These are phyloP conservation scores for Apantesis nais DNA, from an alignment of 2,888 invertebrate genomes.

Conservation along the genomic window DNA sequence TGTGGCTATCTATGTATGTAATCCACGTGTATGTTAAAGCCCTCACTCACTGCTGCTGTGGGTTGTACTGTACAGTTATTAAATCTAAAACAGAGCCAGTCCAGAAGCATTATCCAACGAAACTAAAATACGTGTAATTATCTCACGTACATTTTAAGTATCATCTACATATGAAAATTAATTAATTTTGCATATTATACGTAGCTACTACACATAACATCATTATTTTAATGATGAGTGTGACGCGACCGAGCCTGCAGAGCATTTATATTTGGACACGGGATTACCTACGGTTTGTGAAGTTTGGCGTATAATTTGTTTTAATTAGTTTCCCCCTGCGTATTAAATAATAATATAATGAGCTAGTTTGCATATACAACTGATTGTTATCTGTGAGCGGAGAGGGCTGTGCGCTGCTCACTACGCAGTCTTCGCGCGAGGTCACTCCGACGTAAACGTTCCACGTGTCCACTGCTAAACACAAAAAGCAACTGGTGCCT, in stretches of 20 bases:
- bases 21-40: too few relatives aligned
- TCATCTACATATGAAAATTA: constrained; percentile 26
- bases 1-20: not conserved
- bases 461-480: not conserved
- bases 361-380: constrained; percentile 19
- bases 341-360: constrained; percentile 16
- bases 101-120: constrained; percentile 2
- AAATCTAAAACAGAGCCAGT: not conserved
- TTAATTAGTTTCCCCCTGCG: constrained; percentile 18
- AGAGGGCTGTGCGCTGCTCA: not conserved
- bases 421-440: not conserved
- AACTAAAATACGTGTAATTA: constrained; percentile 18
- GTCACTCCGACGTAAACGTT: not conserved
- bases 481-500: not conserved
- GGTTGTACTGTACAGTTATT: not conserved
- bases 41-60: not conserved
- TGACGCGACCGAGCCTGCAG: not conserved
- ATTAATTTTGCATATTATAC: constrained; percentile 28
- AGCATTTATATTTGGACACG: constrained; percentile 26
- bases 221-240: constrained; percentile 21
- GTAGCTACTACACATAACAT: constrained; percentile 7
- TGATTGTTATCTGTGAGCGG: constrained; percentile 15
- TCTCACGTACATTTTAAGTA: constrained; percentile 15
- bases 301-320: constrained; percentile 21
- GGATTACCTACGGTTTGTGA: constrained; percentile 21